These are phyloP conservation scores for Teleogryllus occipitalis DNA, from an alignment of 1,140 invertebrate genomes.

Conservation along the genomic window DNA sequence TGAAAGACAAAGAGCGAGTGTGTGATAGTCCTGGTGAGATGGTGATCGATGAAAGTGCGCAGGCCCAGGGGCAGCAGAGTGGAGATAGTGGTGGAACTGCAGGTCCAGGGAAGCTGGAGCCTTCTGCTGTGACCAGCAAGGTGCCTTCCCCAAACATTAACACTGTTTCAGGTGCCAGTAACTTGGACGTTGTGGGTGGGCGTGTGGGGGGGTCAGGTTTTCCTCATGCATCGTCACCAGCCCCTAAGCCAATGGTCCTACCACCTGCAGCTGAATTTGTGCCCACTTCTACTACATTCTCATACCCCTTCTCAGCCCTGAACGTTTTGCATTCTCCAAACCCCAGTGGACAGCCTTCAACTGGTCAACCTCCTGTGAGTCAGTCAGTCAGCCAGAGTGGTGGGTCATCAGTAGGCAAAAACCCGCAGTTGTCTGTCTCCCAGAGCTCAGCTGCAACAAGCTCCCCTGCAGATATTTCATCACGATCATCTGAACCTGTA, in stretches of 20 bases:
- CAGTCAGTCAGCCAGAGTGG: slow-evolving; percentile 7
- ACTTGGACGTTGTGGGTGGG: background rate
- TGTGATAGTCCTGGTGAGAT: slow-evolving; percentile 21
- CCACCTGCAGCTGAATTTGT: slow-evolving; percentile 21
- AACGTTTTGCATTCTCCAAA: slow-evolving; percentile 20
- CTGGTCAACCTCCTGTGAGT: slow-evolving; percentile 1
- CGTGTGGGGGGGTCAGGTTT: background rate
- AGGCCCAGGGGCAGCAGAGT: background rate
- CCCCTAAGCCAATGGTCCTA: background rate
- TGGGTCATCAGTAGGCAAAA: background rate
- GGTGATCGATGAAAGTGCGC: slow-evolving; percentile 21
- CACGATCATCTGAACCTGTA: slow-evolving; percentile 51
- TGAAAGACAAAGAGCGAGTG: slow-evolving; percentile 11
- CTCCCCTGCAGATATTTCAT: slow-evolving; percentile 15
- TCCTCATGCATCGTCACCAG: background rate
- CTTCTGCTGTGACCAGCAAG: slow-evolving; percentile 19
- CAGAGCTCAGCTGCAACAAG: slow-evolving; percentile 15
- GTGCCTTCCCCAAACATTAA: background rate
- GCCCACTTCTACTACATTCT: slow-evolving; percentile 22
- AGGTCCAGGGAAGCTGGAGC: slow-evolving; percentile 20
- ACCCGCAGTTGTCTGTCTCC: background rate
- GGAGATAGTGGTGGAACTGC: background rate
- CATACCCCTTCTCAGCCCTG: slow-evolving; percentile 24
- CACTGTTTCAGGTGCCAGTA: background rate
- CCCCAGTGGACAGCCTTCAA: slow-evolving; percentile 7